These are phyloP conservation scores for Aurelia sp. DNA, from an alignment of 30 jellyfish, hydroid and myxozoan species.

Conservation along the genomic window DNA sequence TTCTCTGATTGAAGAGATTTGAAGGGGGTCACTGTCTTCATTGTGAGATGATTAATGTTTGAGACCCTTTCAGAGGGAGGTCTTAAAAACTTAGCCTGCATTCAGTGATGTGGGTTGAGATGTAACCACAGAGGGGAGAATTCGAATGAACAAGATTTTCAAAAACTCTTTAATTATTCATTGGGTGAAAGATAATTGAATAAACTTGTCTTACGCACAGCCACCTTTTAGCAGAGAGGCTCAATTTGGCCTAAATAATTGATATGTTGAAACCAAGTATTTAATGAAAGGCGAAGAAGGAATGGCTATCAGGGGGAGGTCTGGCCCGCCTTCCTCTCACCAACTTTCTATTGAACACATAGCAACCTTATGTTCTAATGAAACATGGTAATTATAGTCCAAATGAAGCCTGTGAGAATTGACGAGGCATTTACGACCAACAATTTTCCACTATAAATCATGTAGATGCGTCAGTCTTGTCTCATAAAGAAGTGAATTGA, in stretches of 20 bases:
- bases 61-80: no score
- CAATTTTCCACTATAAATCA: not conserved
- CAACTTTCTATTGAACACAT: not conserved
- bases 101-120: not conserved
- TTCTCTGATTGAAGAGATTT: no score
- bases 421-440: not conserved
- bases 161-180: not conserved
- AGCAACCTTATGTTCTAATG: not conserved
- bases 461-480: not conserved
- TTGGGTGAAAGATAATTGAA: not conserved
- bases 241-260: not conserved
- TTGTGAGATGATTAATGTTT: no score
- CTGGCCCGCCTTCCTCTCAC: slow-evolving; percentile 8
- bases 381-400: not conserved
- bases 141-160: not conserved
- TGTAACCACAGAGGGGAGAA: not conserved
- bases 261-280: not conserved
- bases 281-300: not conserved
- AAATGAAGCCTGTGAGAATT: not conserved
- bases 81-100: not conserved
- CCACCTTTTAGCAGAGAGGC: not conserved
- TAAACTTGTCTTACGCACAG: not conserved
- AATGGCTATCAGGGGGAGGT: slow-evolving; percentile 3
- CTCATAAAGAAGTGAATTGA: not conserved
- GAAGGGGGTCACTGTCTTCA: no score